phyloP scores from a whole-genome alignment of 2,797 vertebrate species.

The Melanotaenia pygmaea region DNA sequence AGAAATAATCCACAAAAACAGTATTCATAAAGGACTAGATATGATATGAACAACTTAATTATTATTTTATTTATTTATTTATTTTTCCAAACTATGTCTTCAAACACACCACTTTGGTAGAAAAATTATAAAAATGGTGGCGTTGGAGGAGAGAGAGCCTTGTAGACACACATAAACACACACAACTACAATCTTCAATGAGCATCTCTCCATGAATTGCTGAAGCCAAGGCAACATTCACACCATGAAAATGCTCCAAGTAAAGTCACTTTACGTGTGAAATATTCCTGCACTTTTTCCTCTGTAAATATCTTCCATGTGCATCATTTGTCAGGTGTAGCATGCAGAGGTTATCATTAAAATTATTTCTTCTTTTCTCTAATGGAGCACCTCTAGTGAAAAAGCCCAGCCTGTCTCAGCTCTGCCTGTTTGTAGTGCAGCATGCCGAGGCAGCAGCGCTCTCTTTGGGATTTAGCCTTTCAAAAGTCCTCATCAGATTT shows the following conservation, averaged over 20 bases:
- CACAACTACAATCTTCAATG: constrained; percentile 36
- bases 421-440: constrained; percentile 73
- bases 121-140: constrained; percentile 52
- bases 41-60: constrained; percentile 51
- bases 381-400: constrained; percentile 50
- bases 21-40: constrained; percentile 35
- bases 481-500: constrained; percentile 83
- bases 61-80: constrained; percentile 52
- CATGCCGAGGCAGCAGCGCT: constrained; percentile 63
- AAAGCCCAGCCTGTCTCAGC: constrained; percentile 56
- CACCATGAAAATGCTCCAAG: constrained; percentile 53
- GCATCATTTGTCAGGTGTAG: constrained; percentile 57
- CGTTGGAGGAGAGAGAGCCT: background rate
- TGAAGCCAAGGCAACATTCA: constrained; percentile 57
- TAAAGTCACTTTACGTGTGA: constrained; percentile 50
- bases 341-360: constrained; percentile 60
- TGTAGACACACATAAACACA: constrained; percentile 19
- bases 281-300: constrained; percentile 51
- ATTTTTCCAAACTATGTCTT: constrained; percentile 45
- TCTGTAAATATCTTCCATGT: constrained; percentile 63
- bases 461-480: constrained; percentile 80
- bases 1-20: constrained; percentile 41
- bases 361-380: constrained; percentile 65
- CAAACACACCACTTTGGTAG: constrained; percentile 63
- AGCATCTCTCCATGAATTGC: constrained; percentile 52